Evolutionary conservation across 23 tunicate genomes (phyloP), one percentile per base, ranked within the genome.

Genomic region (Trididemnum clinides): DNA sequence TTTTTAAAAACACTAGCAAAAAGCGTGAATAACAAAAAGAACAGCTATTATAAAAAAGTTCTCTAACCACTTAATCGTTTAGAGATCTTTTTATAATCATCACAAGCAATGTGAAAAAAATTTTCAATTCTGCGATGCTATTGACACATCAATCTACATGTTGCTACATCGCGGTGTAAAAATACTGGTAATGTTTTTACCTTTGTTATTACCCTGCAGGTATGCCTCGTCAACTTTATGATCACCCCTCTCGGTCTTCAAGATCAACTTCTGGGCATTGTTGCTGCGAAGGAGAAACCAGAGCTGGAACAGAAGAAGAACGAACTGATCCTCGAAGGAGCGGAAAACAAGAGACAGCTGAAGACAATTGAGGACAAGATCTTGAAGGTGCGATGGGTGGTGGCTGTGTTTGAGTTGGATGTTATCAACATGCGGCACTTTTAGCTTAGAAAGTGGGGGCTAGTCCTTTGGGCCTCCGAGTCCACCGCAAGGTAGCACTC

Each of bases 231-330:
- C 66, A 95, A 95, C 85, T 95, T 95, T 81, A 95, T 95, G 98
- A 95, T 95, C 88, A 95, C 98, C 57, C 95, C 98, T 0, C 91
- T 89, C 12, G 98, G 98, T 27, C 84, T 95, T 2, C 95, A 89
- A 84, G 98, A 95, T 63, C 98, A 95, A 81, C 91, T 95, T 49
- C 98, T 95, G 34, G 95, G 98, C 21, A 95, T 95, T 51, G 98
- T 95, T 58, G 95, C 98, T 0, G 98, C 95, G 2, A 89, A 95
- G 73, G 98, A 95, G 65, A 89, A 89, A 33, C 98, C 98, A 20
- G 98, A 95, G 71, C 69, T 95, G 50, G 98, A 89, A 29, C 85
- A 76, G 71, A 89, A 89, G 80, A 95, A 95, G 84, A 95, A 89
- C 81, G 91, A 90, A 33, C 75, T 95, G 77, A 95, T 95, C 33